Evolutionary conservation across 2,888 invertebrate genomes (phyloP), one percentile per base, ranked within the genome.

Genomic region (Synanthedon tipuliformis): DNA sequence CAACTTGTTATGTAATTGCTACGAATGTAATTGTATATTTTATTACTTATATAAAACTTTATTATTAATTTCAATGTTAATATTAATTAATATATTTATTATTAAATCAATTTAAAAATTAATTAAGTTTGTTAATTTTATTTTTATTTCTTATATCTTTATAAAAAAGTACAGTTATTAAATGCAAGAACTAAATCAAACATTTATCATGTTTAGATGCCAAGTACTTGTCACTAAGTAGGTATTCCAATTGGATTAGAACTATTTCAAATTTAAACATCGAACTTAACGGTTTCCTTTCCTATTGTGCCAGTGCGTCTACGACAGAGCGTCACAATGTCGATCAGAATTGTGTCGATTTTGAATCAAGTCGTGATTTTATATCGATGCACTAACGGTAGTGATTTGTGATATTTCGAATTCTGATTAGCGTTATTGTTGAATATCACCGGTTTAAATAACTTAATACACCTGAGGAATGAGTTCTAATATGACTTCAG

Each of bases 371-470:
- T 56, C 75, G 68, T 85, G 81, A 85, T 51, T 55, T 59, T 60
- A 59, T 57, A 59, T 56, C 55, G 55, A 58, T 59, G 55, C 57
- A 54, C 51, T 69, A 71, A 71, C 79, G 75, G 78, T 75, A 75
- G 80, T 76, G 70, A 72, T 71, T 73, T 73, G 68, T 68, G 71
- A 68, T 72, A 73, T 67, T 23, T 67, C 64, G 66, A 67, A 68
- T 71, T 71, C 71, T 82, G 81, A 82, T 82, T 82, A 72, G 73
- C 64, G 61, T 74, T 73, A 82, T 82, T 82, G 82, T 82, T 69
- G 58, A 58, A 59, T 63, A 66, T 66, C 53, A 57, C 8, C n/a
- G 48, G 54, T 51, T 59, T 61, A 62, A 65, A 68, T 68, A 45
- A 15, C 45, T 13, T 45, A 7, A 45, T 15, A 18, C 49, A 23